Conservation (phyloP, 2,888 invertebrate species). For the Bhutanitis thaidina region DNA sequence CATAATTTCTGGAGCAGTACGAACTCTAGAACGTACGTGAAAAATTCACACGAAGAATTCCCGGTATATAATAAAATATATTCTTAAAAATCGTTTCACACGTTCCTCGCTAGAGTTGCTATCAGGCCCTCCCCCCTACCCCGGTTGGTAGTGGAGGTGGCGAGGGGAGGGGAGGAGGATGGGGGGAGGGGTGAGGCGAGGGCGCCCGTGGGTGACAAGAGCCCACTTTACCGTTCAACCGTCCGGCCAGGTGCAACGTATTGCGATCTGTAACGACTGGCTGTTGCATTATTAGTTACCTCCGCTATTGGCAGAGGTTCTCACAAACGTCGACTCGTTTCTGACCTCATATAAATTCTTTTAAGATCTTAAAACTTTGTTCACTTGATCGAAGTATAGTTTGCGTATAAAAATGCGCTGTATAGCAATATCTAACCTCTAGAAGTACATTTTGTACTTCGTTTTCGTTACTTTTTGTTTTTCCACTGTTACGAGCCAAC, state of each 20-base stretch:
- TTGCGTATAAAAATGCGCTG: too few relatives aligned
- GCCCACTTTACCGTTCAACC: conserved; percentile 16
- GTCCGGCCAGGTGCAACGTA: conserved; percentile 55
- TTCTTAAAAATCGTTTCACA: conserved; percentile 60
- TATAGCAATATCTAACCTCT: too few relatives aligned
- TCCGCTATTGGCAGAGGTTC: conserved; percentile 33
- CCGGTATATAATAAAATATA: conserved; percentile 42
- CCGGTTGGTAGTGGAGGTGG: neutral
- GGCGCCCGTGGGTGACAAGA: conserved; percentile 42
- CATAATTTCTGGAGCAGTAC: conserved; percentile 6
- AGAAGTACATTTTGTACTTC: too few relatives aligned
- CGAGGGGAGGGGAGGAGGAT: conserved; percentile 18
- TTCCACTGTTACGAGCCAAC: too few relatives aligned
- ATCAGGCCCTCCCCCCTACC: conserved; percentile 31
- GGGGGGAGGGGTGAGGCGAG: conserved; percentile 22
- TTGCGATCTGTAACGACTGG: conserved; percentile 46
- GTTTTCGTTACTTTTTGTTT: too few relatives aligned
- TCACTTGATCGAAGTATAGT: too few relatives aligned
- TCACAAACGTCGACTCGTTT: conserved; percentile 13
- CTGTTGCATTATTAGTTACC: conserved; percentile 18
- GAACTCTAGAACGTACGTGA: conserved; percentile 11
- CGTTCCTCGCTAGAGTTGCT: conserved; percentile 37
- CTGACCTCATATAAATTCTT: too few relatives aligned
- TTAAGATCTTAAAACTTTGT: too few relatives aligned
- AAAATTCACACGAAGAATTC: conserved; percentile 22